Evolutionary conservation across 2,113 vertebrate genomes (phyloP).

Genomic region (Myrmecobius fasciatus): DNA sequence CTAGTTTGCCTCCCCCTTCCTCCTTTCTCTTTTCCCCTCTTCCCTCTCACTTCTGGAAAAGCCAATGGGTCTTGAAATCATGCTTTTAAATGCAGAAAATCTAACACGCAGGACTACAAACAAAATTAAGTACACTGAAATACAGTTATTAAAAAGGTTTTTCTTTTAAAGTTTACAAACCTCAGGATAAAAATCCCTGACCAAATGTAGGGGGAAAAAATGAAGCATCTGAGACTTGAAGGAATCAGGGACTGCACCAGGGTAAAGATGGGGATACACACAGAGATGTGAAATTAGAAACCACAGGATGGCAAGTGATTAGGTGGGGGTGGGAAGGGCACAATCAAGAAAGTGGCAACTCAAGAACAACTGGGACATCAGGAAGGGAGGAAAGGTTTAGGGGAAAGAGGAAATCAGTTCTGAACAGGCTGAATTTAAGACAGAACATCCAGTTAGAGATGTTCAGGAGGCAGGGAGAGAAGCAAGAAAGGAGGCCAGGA

Average conservation of each 20-base stretch:
- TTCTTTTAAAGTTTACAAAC: neutral
- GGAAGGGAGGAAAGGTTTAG: neutral
- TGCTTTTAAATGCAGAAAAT: neutral
- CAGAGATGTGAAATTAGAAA: neutral
- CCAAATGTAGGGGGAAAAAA: neutral
- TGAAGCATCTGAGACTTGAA: neutral
- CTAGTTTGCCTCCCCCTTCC: no score
- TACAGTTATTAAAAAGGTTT: neutral
- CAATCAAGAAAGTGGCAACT: neutral
- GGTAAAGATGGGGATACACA: neutral
- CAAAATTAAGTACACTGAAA: neutral
- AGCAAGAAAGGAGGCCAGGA: neutral
- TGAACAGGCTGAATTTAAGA: neutral
- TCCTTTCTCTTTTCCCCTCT: no score
- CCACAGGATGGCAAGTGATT: neutral
- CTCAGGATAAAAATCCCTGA: neutral
- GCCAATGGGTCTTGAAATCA: neutral
- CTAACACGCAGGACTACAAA: neutral
- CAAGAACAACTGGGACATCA: neutral
- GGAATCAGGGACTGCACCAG: neutral
- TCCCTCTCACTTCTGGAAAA: neutral
- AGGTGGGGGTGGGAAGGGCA: no score
- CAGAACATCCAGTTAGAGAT: neutral
- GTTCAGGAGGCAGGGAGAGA: neutral
- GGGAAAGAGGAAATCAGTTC: neutral